A percentile compares a stretch with the other conserved stretches of the same genome.
Evolutionary conservation across 2,888 invertebrate genomes (phyloP).

Genomic region (Parthenolecanium corni): DNA sequence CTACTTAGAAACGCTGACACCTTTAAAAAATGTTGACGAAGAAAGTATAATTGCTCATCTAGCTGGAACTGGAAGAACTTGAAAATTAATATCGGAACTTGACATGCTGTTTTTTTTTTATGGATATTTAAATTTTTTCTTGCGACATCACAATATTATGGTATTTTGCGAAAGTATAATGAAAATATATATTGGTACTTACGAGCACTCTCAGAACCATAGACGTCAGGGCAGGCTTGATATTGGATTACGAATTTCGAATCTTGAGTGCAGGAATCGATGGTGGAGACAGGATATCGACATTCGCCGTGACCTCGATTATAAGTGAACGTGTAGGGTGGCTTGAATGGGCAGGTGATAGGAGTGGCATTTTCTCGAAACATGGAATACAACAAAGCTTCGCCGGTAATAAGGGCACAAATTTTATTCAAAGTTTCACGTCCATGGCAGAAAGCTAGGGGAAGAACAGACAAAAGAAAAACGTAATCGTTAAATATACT

Average conservation of each 20-base stretch:
- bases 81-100: no score
- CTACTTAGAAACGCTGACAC: no score
- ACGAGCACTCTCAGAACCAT: slow-evolving; percentile 85
- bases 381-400: slow-evolving; percentile 78
- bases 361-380: slow-evolving; percentile 78
- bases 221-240: slow-evolving; percentile 85
- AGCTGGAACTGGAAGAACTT: neutral
- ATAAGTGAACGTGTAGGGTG: slow-evolving; percentile 86
- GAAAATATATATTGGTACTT: no score
- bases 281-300: slow-evolving; percentile 75
- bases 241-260: slow-evolving; percentile 79
- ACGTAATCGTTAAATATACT: neutral
- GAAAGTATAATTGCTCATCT: neutral
- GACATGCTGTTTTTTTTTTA: no score
- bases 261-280: slow-evolving; percentile 89
- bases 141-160: no score
- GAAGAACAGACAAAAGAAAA: slow-evolving; percentile 17
- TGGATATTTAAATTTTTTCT: no score
- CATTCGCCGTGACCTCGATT: slow-evolving; percentile 81
- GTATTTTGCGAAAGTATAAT: no score
- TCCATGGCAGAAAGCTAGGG: slow-evolving; percentile 60
- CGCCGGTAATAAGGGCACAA: slow-evolving; percentile 77
- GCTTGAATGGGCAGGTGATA: slow-evolving; percentile 76
- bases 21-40: neutral
- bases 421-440: slow-evolving; percentile 64